phyloP scores from a whole-genome alignment of 2,113 vertebrate species.

The Elanoides forficatus region DNA sequence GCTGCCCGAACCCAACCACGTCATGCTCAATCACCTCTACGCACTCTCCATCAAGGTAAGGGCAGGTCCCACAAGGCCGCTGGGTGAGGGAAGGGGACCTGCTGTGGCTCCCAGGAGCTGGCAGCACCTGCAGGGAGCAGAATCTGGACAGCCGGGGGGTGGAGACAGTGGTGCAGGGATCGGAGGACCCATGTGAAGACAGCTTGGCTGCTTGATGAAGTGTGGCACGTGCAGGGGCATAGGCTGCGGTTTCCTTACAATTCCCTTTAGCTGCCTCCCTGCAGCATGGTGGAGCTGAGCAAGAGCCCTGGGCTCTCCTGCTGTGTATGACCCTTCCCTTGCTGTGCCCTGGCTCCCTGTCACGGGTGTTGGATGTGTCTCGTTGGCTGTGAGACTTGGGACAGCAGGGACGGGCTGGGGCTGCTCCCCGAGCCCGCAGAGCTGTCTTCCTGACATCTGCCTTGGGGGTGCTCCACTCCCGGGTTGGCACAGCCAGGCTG shows the following conservation, averaged over 20 bases:
- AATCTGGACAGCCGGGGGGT: accelerated
- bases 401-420: not conserved
- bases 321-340: not conserved
- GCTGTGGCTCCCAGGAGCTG: not conserved
- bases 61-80: accelerated
- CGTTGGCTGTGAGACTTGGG: not conserved
- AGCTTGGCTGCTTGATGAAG: not conserved
- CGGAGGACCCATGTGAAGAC: accelerated
- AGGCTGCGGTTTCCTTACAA: not conserved
- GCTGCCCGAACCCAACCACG: constrained; percentile 95
- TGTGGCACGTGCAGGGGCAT: accelerated
- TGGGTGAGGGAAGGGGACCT: not conserved
- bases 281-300: accelerated
- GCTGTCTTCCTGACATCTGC: not conserved
- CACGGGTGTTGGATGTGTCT: accelerated
- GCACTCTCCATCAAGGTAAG: constrained; percentile 97
- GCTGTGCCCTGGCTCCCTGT: not conserved
- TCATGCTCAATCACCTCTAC: constrained; percentile 98
- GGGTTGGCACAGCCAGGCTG: not conserved
- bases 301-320: not conserved
- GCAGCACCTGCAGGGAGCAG: not conserved
- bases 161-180: not conserved
- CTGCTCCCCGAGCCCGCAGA: not conserved
- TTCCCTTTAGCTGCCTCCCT: not conserved
- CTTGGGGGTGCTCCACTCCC: not conserved